Percentiles rank a stretch among this genome's conserved stretches.
phyloP scores from a whole-genome alignment of 2,113 vertebrate genomes.

The Anseranas semipalmata region DNA sequence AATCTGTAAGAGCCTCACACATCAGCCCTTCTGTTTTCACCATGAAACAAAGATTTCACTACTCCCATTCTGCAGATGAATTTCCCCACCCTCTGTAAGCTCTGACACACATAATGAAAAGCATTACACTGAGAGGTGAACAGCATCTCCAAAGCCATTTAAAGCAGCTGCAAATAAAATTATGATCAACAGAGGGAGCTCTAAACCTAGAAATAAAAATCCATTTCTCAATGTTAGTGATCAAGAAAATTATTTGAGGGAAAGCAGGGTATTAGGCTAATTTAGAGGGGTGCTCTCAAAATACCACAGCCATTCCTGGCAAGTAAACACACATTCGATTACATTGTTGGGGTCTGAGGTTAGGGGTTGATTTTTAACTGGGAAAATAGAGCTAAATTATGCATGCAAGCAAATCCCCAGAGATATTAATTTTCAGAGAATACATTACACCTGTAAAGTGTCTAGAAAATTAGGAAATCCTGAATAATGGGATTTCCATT shows the following conservation, averaged over 20 bases:
- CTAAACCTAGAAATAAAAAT: background rate
- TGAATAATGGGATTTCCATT: fast-evolving
- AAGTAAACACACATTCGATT: background rate
- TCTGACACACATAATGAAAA: fast-evolving
- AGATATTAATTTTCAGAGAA: background rate
- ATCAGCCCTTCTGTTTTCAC: background rate
- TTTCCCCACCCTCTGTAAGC: fast-evolving
- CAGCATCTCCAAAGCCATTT: background rate
- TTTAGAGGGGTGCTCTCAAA: background rate
- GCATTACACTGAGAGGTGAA: background rate
- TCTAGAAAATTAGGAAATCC: background rate
- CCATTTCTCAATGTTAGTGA: fast-evolving
- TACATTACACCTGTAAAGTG: background rate
- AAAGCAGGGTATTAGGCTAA: background rate
- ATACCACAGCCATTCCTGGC: fast-evolving
- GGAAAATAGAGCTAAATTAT: background rate
- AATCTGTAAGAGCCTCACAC: background rate
- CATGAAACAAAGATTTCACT: background rate
- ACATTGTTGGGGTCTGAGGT: fast-evolving
- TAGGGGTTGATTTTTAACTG: background rate
- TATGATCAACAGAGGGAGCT: background rate
- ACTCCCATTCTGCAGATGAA: fast-evolving
- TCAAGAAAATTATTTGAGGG: background rate
- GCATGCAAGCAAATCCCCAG: background rate
- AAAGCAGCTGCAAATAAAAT: background rate